These are phyloP conservation scores for Gyps fulvus DNA, from an alignment of 2,113 vertebrate species.

Conservation along the genomic window DNA sequence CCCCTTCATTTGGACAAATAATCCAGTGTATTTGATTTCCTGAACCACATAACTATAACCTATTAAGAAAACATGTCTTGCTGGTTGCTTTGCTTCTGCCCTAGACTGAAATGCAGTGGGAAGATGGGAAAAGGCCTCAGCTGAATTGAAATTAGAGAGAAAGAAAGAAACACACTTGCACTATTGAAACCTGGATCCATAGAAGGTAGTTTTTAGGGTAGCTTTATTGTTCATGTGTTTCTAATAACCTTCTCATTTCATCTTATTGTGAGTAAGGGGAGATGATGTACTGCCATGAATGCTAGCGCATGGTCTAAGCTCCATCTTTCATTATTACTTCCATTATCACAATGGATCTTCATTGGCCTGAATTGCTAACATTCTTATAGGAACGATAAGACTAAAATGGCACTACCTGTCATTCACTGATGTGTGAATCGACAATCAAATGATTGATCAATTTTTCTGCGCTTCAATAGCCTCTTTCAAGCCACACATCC, in stretches of 20 bases:
- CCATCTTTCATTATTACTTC: conserved; percentile 17
- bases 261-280: neutral
- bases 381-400: neutral
- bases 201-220: neutral
- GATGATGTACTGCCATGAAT: neutral
- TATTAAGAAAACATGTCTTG: neutral
- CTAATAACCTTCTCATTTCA: neutral
- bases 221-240: neutral
- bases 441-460: conserved; percentile 57
- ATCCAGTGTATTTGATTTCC: neutral
- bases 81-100: neutral
- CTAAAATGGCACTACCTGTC: neutral
- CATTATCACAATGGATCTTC: conserved; percentile 26
- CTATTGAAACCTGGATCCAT: neutral
- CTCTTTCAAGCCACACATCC: neutral
- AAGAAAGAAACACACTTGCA: neutral
- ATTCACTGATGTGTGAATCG: conserved; percentile 14
- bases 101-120: neutral
- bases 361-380: conserved; percentile 25
- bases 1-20: neutral
- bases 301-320: neutral
- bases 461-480: conserved; percentile 34
- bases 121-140: neutral
- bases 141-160: neutral
- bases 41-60: neutral